Evolutionary conservation across 2,888 invertebrate species (phyloP).

Genomic region (Drosophila barbarae): DNA sequence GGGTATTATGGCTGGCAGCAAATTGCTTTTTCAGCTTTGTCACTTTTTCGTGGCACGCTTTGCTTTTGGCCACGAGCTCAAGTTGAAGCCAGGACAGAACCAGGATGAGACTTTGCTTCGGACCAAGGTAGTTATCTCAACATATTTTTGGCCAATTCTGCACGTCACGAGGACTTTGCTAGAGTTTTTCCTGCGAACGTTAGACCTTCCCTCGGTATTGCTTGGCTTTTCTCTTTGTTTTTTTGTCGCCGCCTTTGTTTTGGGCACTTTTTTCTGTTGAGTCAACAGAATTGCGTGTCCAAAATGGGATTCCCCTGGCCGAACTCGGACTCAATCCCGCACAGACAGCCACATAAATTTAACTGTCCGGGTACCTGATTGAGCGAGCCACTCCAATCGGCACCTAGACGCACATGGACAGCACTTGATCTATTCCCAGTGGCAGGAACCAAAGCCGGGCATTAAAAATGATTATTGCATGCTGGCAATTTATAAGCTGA

Average conservation of each 20-base stretch:
- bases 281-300: slow-evolving; percentile 65
- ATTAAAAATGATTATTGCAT: slow-evolving; percentile 40
- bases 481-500: slow-evolving; percentile 43
- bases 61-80: slow-evolving; percentile 24
- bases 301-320: slow-evolving; percentile 20
- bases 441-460: slow-evolving; percentile 5
- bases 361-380: slow-evolving; percentile 48
- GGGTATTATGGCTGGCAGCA: slow-evolving; percentile 64
- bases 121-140: slow-evolving; percentile 40
- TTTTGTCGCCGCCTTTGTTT: slow-evolving; percentile 21
- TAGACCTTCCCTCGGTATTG: slow-evolving; percentile 17
- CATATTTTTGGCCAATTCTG: slow-evolving; percentile 62
- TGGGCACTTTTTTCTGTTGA: slow-evolving; percentile 55
- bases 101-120: slow-evolving; percentile 12
- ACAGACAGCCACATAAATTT: slow-evolving; percentile 35
- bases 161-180: slow-evolving; percentile 63
- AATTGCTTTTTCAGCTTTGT: slow-evolving; percentile 75
- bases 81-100: slow-evolving; percentile 23
- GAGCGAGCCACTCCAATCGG: slow-evolving; percentile 55
- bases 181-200: slow-evolving; percentile 35
- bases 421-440: slow-evolving; percentile 37
- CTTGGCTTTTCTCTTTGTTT: slow-evolving; percentile 1
- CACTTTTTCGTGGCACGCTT: slow-evolving; percentile 66
- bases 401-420: slow-evolving; percentile 42
- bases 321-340: slow-evolving; percentile 19